Base-by-base conservation (phyloP, 2,888 invertebrate genomes). In the Acleris cristana region DNA sequence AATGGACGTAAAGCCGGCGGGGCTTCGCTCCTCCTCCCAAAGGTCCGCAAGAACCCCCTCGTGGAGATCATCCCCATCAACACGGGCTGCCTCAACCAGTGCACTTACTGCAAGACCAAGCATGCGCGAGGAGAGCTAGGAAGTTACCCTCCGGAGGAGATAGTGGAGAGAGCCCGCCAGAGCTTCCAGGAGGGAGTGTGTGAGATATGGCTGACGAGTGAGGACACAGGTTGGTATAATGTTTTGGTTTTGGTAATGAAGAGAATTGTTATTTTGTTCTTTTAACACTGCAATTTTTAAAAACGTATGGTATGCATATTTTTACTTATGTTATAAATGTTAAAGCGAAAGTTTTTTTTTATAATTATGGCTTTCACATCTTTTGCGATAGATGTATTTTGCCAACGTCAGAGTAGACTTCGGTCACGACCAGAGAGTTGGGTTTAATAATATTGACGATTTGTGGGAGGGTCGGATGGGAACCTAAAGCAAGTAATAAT, bases 61-160 rank as follows among this genome's bases (percentile, higher is more conserved):
- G 96, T 99, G 69, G 99, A 99, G 93, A 99, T 99, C 65, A 98
- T 99, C 69, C 96, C 99, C 0, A 98, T 99, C 56, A 99, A 98
- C 85, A 98, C 98, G 0, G 99, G 99, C 0, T 99, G 99, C 78
- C 91, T 99, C 3, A 99, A 99, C 90, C 98, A 99, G 80, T 99
- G 99, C 85, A 99, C 99, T 0, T 99, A 99, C 82, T 99, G 99
- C 83, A 99, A 99, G 89, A 99, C 99, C 0, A 99, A 99, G 82
- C 98, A 99, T 85, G 99, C 99, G 0, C 89, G 99, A 59, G 99
- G 99, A 0, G 98, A 99, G 82, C 88, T 99, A n/a, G 98, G 97
- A 0, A 99, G 98, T 82, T 99, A 99, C 84, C 95, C 96, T 0
- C 96, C 97, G 0, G 96, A 96, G 57, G 97, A 99, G 85, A 98